Conservation (phyloP, 2,888 invertebrate genomes). For the Harpalus rubripes region DNA sequence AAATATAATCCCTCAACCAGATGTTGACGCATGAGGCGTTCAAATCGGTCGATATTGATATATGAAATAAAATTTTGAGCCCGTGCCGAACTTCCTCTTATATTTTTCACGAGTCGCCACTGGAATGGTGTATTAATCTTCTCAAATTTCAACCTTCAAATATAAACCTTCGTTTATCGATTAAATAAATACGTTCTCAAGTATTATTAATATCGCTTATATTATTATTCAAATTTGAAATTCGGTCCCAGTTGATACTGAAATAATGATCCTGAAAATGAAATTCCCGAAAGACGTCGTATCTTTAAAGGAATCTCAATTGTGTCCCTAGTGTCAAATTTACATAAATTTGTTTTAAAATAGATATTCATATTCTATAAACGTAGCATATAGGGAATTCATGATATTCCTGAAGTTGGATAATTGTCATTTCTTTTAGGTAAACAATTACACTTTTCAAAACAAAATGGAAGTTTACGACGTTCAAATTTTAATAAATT, state of each 20-base stretch:
- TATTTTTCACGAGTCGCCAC: too few species aligned
- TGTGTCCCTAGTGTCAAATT: not conserved
- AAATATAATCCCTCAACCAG: too few species aligned
- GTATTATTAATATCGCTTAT: not conserved
- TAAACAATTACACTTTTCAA: constrained; percentile 18
- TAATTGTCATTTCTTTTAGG: not conserved
- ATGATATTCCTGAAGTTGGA: constrained; percentile 10
- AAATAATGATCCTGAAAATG: not conserved
- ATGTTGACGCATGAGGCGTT: too few species aligned
- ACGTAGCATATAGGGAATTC: constrained; percentile 4
- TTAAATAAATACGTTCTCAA: not conserved
- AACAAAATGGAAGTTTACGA: constrained; percentile 8
- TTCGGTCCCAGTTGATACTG: not conserved
- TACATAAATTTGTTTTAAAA: constrained; percentile 11
- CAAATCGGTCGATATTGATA: too few species aligned
- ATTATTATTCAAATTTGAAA: not conserved
- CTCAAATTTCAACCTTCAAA: not conserved
- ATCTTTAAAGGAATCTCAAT: not conserved
- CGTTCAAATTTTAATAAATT: not conserved
- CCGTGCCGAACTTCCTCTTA: too few species aligned
- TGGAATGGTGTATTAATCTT: not conserved
- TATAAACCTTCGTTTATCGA: not conserved
- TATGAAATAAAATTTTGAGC: too few species aligned
- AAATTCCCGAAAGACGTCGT: not conserved
- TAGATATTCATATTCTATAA: constrained; percentile 29